A percentile compares a stretch with the other conserved stretches of the same genome.
These are phyloP conservation scores for Sylvia atricapilla DNA, from an alignment of 2,113 vertebrate species.

Conservation along the genomic window DNA sequence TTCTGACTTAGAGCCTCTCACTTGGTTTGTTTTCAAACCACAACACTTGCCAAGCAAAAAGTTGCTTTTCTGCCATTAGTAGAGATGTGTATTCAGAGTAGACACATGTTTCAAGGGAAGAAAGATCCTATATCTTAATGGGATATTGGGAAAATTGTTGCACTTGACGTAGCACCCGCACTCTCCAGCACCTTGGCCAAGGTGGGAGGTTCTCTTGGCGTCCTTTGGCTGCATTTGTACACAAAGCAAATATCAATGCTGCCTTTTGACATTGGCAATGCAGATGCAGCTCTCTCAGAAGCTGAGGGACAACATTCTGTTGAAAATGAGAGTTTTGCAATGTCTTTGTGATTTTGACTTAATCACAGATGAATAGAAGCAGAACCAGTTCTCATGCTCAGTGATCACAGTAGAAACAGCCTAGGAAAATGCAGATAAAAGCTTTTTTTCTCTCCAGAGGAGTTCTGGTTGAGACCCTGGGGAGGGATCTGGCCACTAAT, in stretches of 20 bases:
- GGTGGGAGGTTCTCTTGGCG: neutral
- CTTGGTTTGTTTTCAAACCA: too few relatives aligned
- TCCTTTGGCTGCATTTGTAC: neutral
- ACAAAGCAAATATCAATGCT: neutral
- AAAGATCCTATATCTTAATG: neutral
- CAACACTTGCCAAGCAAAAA: neutral
- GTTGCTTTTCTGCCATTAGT: neutral
- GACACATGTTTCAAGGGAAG: neutral
- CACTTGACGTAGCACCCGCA: fast-evolving
- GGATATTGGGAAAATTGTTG: neutral
- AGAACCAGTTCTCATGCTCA: neutral
- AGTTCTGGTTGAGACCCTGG: neutral
- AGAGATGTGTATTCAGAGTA: neutral
- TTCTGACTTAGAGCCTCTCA: too few relatives aligned
- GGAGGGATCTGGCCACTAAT: neutral
- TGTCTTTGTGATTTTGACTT: neutral
- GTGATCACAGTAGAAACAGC: neutral
- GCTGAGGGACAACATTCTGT: neutral
- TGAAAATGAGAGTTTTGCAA: neutral
- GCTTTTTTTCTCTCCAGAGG: neutral
- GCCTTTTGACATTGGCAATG: neutral
- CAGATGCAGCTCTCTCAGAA: neutral
- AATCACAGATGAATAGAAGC: neutral
- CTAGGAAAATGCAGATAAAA: neutral
- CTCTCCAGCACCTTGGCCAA: neutral